Conservation (phyloP, 2,797 vertebrate species). For the Gymnopithys bicolor region DNA sequence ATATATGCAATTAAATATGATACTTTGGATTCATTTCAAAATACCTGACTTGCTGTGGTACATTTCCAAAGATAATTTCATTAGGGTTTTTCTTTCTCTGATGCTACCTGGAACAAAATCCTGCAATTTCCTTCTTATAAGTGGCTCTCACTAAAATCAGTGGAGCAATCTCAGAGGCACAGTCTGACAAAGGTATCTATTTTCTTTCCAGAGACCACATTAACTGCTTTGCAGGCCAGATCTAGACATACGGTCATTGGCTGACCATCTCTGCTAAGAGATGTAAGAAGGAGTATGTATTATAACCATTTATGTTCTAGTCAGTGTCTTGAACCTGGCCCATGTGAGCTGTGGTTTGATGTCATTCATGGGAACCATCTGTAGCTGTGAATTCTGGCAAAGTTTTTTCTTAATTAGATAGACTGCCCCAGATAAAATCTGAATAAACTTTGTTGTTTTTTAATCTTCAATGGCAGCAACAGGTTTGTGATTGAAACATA, state of each 20-base stretch:
- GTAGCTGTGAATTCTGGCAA: background rate
- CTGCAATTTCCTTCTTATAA: background rate
- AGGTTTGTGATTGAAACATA: background rate
- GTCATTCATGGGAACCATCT: background rate
- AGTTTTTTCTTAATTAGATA: background rate
- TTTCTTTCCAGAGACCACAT: background rate
- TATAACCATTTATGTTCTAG: background rate
- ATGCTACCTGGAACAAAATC: background rate
- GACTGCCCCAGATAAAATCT: background rate
- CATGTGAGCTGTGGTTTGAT: background rate
- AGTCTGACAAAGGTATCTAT: background rate
- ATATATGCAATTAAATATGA: background rate
- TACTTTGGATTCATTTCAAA: background rate
- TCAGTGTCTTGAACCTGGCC: background rate
- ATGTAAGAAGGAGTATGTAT: background rate
- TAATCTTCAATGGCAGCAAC: background rate
- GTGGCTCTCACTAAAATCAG: background rate
- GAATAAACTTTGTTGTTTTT: background rate
- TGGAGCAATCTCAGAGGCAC: background rate
- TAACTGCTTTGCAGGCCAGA: background rate
- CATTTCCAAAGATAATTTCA: slow-evolving; percentile 12
- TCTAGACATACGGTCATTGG: background rate
- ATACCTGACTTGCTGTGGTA: background rate
- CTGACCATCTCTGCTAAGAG: background rate
- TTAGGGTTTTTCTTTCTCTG: background rate